These are phyloP conservation scores for Octopus sinensis DNA, from an alignment of 1,140 invertebrate species.

Conservation along the genomic window DNA sequence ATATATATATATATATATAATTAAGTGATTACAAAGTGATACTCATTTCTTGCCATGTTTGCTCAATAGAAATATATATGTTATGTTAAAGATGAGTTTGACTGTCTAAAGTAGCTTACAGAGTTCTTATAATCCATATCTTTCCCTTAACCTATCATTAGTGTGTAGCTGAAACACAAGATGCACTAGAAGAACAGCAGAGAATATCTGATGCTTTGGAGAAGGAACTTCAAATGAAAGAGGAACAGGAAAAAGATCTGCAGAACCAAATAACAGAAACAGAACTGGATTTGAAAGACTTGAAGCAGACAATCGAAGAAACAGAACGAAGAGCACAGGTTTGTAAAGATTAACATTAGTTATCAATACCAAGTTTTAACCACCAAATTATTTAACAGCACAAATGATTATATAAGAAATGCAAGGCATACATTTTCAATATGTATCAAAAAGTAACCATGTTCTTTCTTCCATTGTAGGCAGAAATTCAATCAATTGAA, in stretches of 20 bases:
- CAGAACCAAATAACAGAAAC: slow-evolving; percentile 40
- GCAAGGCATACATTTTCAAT: no score
- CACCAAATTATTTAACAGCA: no score
- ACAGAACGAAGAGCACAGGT: slow-evolving; percentile 41
- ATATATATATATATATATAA: background rate
- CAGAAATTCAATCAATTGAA: slow-evolving; percentile 40
- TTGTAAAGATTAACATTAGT: no score
- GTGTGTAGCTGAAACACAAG: slow-evolving; percentile 43
- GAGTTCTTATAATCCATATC: background rate
- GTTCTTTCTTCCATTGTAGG: slow-evolving; percentile 23
- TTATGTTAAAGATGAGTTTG: no score
- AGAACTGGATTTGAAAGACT: slow-evolving; percentile 32
- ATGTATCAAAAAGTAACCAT: no score
- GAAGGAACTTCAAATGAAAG: slow-evolving; percentile 41
- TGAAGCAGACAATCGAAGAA: slow-evolving; percentile 36
- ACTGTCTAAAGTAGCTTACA: no score
- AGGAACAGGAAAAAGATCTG: slow-evolving; percentile 35
- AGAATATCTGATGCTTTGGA: slow-evolving; percentile 42
- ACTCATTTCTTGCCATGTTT: background rate
- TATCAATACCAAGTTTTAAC: no score
- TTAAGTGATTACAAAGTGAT: background rate
- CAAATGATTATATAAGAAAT: no score
- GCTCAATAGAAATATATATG: background rate
- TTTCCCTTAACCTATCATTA: slow-evolving; percentile 23
- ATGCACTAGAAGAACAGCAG: slow-evolving; percentile 37